These are phyloP conservation scores for Leuctra nigra DNA, from an alignment of 2,888 invertebrate genomes.

Conservation along the genomic window DNA sequence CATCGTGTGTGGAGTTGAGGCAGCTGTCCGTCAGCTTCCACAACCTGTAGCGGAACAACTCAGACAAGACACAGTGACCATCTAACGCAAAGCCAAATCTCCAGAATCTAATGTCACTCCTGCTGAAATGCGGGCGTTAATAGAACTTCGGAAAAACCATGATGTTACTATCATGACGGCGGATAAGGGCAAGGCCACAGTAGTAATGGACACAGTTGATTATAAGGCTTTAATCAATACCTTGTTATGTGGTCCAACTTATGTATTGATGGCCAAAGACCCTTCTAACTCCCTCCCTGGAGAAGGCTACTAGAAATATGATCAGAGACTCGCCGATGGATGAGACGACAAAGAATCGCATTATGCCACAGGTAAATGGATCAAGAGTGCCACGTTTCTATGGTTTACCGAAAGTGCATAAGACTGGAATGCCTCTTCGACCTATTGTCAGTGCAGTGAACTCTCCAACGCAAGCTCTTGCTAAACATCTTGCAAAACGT, in stretches of 20 bases:
- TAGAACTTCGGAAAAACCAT: not conserved
- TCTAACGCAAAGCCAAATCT: not conserved
- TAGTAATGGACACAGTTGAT: not conserved
- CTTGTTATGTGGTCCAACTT: not conserved
- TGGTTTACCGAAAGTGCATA: constrained; percentile 14
- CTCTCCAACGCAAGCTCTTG: not conserved
- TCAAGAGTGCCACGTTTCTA: not conserved
- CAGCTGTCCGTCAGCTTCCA: not conserved
- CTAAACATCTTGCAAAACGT: not conserved
- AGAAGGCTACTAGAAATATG: not conserved
- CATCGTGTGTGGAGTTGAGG: constrained; percentile 4
- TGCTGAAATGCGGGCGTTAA: not conserved
- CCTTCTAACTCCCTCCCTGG: not conserved
- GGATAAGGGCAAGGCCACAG: constrained; percentile 14
- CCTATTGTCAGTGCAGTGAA: too few relatives aligned
- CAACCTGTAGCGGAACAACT: not conserved
- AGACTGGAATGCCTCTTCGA: not conserved
- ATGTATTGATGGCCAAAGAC: not conserved
- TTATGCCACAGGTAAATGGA: not conserved
- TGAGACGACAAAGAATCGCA: too few relatives aligned
- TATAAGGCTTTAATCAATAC: not conserved
- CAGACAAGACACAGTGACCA: not conserved
- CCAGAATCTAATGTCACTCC: not conserved
- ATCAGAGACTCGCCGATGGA: not conserved
- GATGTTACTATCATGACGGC: not conserved